Base-by-base conservation (phyloP, 2,113 vertebrate species). In the Nanorana parkeri region DNA sequence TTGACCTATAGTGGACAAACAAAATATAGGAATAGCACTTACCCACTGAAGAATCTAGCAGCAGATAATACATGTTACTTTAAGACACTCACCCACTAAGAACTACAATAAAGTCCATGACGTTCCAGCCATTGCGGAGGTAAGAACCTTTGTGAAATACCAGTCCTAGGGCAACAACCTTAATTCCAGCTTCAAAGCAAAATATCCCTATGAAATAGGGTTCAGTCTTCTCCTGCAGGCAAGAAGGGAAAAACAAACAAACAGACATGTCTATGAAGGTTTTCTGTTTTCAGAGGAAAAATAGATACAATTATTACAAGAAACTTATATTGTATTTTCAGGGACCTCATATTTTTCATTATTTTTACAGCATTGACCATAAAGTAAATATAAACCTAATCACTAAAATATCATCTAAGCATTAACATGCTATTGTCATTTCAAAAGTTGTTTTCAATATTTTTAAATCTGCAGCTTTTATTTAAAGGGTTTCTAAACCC, bases 161-260 rank as follows among this genome's bases (percentile, higher is more conserved):
- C 0, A 99, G 98, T 17, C 98, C 98, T 86, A 99, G 88, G 36
- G 98, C 98, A 75, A 99, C 96, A 0, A 99, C 95, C 91, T 99
- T 99, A 89, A 99, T 99, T 65, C 97, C 98, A 52, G 98, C 97
- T 91, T 99, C 98, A 0, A 99, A 96, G 88, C 98, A 99, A 92
- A 99, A 99, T 91, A 99, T 99, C 77, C 97, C 98, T 11, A 99
- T 99, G 90, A 99, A 99, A 92, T 98, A 99, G 0, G 97, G 97
- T 90, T 99, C 98, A 0, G 98, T 99, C 90, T 99, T 98, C 89
- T 99, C 98, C 98, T 99, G 92, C 6, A 47, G 0, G 17, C 24
- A 80, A 47, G 36, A 68, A 24, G 67, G 88, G 56, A 8, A 81
- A 3, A 2, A 8, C 24, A n/a, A n/a, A 21, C 36, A 16, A 80